Conservation (phyloP, 2,113 vertebrate species). For the Jacana jacana region DNA sequence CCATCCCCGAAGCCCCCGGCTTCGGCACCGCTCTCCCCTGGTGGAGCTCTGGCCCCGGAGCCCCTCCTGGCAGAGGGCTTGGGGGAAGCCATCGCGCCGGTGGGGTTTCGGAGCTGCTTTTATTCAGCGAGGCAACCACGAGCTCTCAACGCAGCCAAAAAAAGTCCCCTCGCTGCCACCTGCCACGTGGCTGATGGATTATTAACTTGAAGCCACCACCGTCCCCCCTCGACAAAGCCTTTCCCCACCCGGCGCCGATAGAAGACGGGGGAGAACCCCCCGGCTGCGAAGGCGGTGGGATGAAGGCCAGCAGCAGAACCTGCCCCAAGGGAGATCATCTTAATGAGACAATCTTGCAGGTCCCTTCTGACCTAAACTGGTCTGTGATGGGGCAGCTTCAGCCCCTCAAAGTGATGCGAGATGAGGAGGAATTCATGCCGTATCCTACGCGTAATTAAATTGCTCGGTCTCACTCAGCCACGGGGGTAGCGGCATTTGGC, state of each 20-base stretch:
- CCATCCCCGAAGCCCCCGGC: not conserved
- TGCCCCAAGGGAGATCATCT: not conserved
- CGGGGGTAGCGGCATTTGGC: fast-evolving
- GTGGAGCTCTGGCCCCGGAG: not conserved
- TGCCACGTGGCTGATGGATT: not conserved
- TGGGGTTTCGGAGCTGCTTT: not conserved
- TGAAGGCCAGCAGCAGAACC: not conserved
- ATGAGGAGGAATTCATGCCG: not conserved
- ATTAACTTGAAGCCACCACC: not conserved
- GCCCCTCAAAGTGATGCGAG: not conserved
- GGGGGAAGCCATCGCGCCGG: not conserved
- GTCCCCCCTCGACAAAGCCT: not conserved
- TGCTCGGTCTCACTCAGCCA: not conserved
- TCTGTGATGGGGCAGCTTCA: not conserved
- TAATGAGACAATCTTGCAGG: too few species aligned
- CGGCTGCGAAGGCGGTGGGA: not conserved
- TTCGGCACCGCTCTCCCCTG: not conserved
- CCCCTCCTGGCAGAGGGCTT: not conserved
- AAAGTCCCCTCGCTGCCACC: not conserved
- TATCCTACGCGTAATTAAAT: not conserved
- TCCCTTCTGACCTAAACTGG: too few species aligned
- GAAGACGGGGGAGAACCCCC: too few species aligned
- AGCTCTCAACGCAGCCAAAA: not conserved
- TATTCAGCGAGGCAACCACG: not conserved
- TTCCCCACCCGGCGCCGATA: not conserved